Percentiles rank a stretch among this genome's conserved stretches.
Conservation (phyloP, 2,888 invertebrate species). For the Noctua janthe region DNA sequence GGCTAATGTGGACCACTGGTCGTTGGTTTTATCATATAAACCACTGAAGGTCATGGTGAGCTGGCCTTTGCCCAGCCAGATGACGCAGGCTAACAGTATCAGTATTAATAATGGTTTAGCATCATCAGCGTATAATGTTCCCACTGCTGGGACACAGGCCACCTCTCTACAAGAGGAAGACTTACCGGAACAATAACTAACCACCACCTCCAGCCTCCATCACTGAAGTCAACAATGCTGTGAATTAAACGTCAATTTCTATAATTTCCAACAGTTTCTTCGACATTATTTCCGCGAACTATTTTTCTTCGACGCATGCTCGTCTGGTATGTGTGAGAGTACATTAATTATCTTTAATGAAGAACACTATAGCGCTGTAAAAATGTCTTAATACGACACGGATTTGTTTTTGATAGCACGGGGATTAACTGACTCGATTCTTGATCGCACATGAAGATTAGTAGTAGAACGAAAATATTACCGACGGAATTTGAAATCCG, state of each 20-base stretch:
- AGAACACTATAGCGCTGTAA: conserved; percentile 32
- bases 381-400: conserved; percentile 14
- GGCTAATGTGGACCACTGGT: too few species aligned
- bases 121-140: not conserved
- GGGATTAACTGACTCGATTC: too few species aligned
- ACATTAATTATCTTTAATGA: conserved; percentile 44
- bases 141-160: not conserved
- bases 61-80: too few species aligned
- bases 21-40: too few species aligned
- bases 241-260: conserved; percentile 61
- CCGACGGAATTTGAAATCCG: not conserved
- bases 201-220: not conserved
- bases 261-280: conserved; percentile 60
- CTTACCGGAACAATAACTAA: not conserved
- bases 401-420: not conserved
- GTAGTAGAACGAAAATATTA: not conserved
- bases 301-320: conserved; percentile 45
- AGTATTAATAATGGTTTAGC: too few species aligned
- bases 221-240: conserved; percentile 50
- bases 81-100: too few species aligned
- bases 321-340: conserved; percentile 34
- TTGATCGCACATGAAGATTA: too few species aligned
- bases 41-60: too few species aligned
- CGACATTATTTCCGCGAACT: conserved; percentile 56
- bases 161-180: not conserved